phyloP scores from a whole-genome alignment of 2,888 invertebrate genomes.

The Cyrtodaria siliqua region DNA sequence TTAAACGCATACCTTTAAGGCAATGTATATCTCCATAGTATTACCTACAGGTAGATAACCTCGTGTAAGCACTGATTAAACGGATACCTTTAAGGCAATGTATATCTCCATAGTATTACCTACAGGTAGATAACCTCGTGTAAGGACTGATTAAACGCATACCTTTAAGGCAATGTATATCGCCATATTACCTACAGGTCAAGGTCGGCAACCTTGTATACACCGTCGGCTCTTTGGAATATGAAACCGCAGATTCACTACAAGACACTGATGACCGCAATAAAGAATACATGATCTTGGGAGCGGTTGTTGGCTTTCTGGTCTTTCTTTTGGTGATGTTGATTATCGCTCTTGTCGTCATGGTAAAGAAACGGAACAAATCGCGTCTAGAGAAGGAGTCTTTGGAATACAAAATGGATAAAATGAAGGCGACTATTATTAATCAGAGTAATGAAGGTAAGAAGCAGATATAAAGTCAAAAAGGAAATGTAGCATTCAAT shows the following conservation, averaged over 20 bases:
- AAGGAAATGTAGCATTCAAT: too few species aligned
- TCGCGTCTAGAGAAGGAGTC: constrained; percentile 98
- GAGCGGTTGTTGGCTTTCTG: constrained; percentile 91
- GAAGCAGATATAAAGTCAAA: too few species aligned
- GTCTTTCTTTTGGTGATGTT: constrained; percentile 95
- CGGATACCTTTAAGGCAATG: too few species aligned
- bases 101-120: too few species aligned
- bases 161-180: too few species aligned
- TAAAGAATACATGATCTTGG: constrained; percentile 86
- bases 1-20: too few species aligned
- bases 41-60: too few species aligned
- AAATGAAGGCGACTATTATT: constrained; percentile 98
- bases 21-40: too few species aligned
- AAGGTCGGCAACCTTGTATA: constrained; percentile 94
- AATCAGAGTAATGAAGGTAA: constrained; percentile 97
- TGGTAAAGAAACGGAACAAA: constrained; percentile 93
- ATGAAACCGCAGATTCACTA: constrained; percentile 92
- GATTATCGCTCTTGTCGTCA: constrained; percentile 90
- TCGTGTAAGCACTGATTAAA: too few species aligned
- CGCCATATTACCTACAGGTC: constrained; percentile 84
- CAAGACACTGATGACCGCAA: constrained; percentile 79
- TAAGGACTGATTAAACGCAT: too few species aligned
- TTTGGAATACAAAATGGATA: constrained; percentile 99
- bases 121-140: too few species aligned
- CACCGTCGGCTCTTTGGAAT: constrained; percentile 95